Evolutionary conservation across 1,140 invertebrate genomes (phyloP), one percentile per base, ranked within the genome.

Genomic region (Pectinophora gossypiella): DNA sequence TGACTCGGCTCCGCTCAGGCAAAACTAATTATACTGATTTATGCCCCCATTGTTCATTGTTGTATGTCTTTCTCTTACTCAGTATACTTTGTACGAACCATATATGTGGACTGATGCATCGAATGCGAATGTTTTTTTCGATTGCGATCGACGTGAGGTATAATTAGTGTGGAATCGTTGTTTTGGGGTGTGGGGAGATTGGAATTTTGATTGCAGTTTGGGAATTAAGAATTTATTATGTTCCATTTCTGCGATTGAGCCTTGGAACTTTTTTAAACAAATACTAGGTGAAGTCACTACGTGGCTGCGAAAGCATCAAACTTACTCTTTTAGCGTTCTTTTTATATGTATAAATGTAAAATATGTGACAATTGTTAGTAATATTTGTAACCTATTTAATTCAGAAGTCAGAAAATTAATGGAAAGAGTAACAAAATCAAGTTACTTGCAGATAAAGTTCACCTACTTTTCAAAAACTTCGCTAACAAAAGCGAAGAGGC

Each of bases 1-100:
- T 89, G 82, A 88, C 76, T 85, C 75, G 65, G 72, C 85, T 77
- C 70, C 77, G 77, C 76, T 74, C 69, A 71, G 68, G 72, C 76
- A 80, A 80, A 85, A 87, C 87, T 88, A 88, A 88, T 88, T 88
- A 88, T 88, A 87, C 85, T 88, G 87, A 88, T 88, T 88, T 88
- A 88, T 88, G 80, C 83, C 66, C 68, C 85, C 85, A 88, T 88
- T 88, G 87, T 88, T 78, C 87, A 88, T 88, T 88, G 87, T 88
- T 85, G 71, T 77, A 75, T 75, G 72, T 81, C 76, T 83, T 71
- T 76, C 73, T 72, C 71, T 69, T 64, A 43, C 51, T 48, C 38
- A 15, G 22, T 44, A 48, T 40, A 44, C 22, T 32, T 19, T 23
- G 23, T 42, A 42, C 12, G 47, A 12, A 48, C 38, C 38, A 16